Evolutionary conservation across 2,113 vertebrate species (phyloP).

Genomic region (Leptodactylus fuscus): DNA sequence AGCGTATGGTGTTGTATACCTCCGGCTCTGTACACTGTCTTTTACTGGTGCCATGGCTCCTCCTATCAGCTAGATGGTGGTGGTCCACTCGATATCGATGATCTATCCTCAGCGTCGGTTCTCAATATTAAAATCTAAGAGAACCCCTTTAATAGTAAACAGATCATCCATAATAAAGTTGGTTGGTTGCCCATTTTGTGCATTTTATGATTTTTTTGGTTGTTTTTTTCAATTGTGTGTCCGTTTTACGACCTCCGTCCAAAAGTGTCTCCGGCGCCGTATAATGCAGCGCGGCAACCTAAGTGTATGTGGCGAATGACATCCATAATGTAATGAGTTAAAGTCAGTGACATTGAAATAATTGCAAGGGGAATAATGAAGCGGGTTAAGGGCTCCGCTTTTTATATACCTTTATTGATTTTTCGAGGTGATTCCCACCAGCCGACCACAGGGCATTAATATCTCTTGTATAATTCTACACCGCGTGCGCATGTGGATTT

Average conservation of each 20-base stretch:
- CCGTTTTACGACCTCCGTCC: neutral
- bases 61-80: too few relatives aligned
- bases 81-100: too few relatives aligned
- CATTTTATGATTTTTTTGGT: too few relatives aligned
- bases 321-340: slow-evolving; percentile 53
- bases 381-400: slow-evolving; percentile 46
- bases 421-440: slow-evolving; percentile 42
- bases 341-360: slow-evolving; percentile 58
- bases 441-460: slow-evolving; percentile 41
- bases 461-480: slow-evolving; percentile 25
- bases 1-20: too few relatives aligned
- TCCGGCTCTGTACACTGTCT: too few relatives aligned
- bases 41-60: too few relatives aligned
- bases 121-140: too few relatives aligned
- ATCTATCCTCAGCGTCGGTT: too few relatives aligned
- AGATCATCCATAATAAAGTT: too few relatives aligned
- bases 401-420: slow-evolving; percentile 57
- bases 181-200: too few relatives aligned
- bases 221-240: neutral
- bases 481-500: neutral
- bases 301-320: slow-evolving; percentile 28
- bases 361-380: slow-evolving; percentile 59
- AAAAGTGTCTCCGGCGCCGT: slow-evolving; percentile 4
- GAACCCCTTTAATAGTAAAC: too few relatives aligned
- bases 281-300: neutral